Evolutionary conservation across 2,797 vertebrate genomes (phyloP).

Genomic region (Anomalospiza imberbis): DNA sequence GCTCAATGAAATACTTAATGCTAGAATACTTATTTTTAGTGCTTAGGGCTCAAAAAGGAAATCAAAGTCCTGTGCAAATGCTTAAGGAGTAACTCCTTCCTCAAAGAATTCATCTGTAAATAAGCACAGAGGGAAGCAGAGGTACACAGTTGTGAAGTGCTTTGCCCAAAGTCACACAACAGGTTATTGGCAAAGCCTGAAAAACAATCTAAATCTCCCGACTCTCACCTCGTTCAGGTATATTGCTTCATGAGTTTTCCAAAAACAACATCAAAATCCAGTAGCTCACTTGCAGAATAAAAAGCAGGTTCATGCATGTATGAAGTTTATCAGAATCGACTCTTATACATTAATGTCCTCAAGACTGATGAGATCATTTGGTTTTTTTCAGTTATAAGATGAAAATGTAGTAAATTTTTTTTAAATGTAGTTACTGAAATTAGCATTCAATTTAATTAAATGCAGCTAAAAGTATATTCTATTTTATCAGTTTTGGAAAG

Average conservation of each 20-base stretch:
- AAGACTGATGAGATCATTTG: neutral
- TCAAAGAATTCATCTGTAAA: neutral
- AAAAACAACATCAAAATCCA: conserved; percentile 1
- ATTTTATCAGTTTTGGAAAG: neutral
- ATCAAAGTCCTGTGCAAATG: neutral
- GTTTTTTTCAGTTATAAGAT: neutral
- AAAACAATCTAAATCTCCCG: neutral
- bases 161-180: neutral
- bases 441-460: conserved; percentile 27
- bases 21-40: conserved; percentile 20
- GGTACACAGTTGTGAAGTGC: neutral
- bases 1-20: neutral
- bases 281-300: neutral
- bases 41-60: neutral
- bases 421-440: neutral
- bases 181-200: neutral
- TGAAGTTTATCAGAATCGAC: neutral
- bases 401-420: neutral
- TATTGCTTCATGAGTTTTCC: neutral
- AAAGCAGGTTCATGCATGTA: neutral
- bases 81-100: neutral
- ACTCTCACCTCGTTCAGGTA: neutral
- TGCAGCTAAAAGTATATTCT: neutral
- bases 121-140: neutral
- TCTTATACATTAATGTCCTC: neutral